Evolutionary conservation across 2,797 vertebrate genomes (phyloP).

Genomic region (Coccyzus lansbergi): DNA sequence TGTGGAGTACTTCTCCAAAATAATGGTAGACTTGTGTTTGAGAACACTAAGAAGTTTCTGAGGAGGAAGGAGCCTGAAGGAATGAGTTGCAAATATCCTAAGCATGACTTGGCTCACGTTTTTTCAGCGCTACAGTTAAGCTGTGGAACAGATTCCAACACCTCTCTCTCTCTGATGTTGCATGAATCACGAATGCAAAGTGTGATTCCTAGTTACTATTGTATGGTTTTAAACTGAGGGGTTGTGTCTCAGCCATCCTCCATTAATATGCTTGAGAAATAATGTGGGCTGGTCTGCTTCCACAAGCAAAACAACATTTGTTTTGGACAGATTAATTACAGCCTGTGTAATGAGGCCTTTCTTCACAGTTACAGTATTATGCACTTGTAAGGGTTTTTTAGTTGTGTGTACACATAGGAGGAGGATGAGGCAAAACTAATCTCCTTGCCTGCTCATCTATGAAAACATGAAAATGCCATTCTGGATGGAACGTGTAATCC

Average conservation of each 20-base stretch:
- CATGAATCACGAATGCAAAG: background rate
- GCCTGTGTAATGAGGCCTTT: background rate
- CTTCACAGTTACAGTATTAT: background rate
- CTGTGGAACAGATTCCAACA: background rate
- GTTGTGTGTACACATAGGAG: background rate
- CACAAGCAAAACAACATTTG: conserved; percentile 35
- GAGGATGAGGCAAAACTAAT: background rate
- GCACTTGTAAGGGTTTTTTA: background rate
- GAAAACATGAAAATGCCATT: background rate
- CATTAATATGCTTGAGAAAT: background rate
- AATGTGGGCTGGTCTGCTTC: background rate
- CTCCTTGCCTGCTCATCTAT: background rate
- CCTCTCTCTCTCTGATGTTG: background rate
- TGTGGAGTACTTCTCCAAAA: background rate
- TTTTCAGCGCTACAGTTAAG: background rate
- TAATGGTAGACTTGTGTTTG: background rate
- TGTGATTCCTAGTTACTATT: background rate
- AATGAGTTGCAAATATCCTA: background rate
- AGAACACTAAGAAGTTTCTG: background rate
- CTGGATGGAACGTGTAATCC: background rate
- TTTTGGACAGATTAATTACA: conserved; percentile 13
- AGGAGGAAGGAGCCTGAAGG: background rate
- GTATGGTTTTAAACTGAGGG: background rate
- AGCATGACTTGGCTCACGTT: background rate
- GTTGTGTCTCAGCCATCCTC: background rate